These are phyloP conservation scores for Erythrocercus mccallii DNA, from an alignment of 2,113 vertebrate genomes.

Conservation along the genomic window DNA sequence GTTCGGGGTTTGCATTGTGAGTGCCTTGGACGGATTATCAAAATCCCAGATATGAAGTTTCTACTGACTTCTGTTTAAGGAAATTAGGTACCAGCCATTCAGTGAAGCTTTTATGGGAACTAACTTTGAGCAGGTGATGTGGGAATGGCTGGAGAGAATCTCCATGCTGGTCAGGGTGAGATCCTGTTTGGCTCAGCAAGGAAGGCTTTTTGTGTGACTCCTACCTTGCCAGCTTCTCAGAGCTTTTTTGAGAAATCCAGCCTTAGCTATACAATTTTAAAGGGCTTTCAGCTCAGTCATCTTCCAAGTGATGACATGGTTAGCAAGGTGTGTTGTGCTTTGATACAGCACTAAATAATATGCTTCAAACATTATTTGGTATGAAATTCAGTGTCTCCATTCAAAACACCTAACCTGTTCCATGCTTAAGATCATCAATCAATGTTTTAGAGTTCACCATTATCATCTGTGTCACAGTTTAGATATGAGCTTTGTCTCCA, in stretches of 20 bases:
- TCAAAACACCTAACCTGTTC: background rate
- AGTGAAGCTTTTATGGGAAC: background rate
- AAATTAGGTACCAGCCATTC: background rate
- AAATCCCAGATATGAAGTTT: background rate
- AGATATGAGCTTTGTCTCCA: background rate
- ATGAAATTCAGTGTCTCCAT: background rate
- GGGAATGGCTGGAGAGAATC: background rate
- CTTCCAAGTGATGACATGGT: background rate
- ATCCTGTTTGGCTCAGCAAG: background rate
- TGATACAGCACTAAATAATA: background rate
- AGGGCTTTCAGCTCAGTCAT: background rate
- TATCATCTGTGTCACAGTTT: background rate
- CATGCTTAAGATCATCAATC: background rate
- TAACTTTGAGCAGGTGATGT: background rate
- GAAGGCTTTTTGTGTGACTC: background rate
- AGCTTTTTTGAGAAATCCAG: background rate
- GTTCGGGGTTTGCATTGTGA: background rate
- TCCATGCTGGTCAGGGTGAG: background rate
- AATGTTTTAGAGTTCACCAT: background rate
- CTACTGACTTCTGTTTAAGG: background rate
- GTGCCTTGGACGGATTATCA: background rate
- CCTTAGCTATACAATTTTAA: background rate
- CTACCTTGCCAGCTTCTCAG: background rate
- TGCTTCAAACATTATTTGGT: background rate
- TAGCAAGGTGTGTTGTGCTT: background rate